phyloP scores from a whole-genome alignment of 2,888 invertebrate species.

The Eristalinus aeneus region DNA sequence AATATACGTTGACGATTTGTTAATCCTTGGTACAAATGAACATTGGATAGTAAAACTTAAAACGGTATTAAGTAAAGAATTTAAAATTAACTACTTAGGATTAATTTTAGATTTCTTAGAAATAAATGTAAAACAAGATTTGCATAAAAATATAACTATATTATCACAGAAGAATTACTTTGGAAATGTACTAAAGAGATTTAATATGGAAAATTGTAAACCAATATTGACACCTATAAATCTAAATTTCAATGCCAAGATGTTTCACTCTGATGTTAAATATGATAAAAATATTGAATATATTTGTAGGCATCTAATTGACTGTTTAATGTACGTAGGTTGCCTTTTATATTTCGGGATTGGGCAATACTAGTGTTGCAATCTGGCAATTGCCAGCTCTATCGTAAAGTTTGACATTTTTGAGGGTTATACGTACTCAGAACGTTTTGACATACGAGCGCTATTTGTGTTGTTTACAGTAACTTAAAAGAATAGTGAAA shows the following conservation, averaged over 20 bases:
- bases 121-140: slow-evolving; percentile 27
- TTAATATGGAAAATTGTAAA: slow-evolving; percentile 39
- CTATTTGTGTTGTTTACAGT: no score
- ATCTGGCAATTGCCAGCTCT: no score
- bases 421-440: no score
- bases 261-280: background rate
- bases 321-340: slow-evolving; percentile 28
- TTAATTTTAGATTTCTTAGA: slow-evolving; percentile 19
- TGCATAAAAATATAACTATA: background rate
- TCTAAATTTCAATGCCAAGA: background rate
- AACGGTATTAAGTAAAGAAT: slow-evolving; percentile 9
- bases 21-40: slow-evolving; percentile 15
- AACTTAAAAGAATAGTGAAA: no score
- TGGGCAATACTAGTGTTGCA: no score
- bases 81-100: background rate
- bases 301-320: slow-evolving; percentile 26
- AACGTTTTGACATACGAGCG: no score
- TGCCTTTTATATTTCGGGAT: no score
- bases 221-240: slow-evolving; percentile 31
- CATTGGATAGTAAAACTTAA: background rate
- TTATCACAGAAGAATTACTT: slow-evolving; percentile 32
- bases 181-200: slow-evolving; percentile 38
- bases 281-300: background rate
- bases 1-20: slow-evolving; percentile 18
- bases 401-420: no score